These are phyloP conservation scores for Crambe crambe DNA, from an alignment of 37 sponge, comb jelly and placozoan species.

Conservation along the genomic window DNA sequence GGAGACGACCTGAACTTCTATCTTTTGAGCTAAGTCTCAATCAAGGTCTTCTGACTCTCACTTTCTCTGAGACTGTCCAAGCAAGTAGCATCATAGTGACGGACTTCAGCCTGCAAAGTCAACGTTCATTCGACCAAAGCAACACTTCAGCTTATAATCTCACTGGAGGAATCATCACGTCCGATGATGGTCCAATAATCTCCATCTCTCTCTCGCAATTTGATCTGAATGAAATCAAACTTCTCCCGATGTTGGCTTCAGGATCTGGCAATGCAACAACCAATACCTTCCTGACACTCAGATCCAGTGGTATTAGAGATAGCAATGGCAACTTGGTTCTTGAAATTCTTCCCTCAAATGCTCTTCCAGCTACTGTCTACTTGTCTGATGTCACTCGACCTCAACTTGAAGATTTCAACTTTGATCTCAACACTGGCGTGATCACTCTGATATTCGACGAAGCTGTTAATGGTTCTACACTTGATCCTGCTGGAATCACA, in stretches of 20 bases:
- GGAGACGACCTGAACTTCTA: slow-evolving; percentile 25
- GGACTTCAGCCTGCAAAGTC: slow-evolving; percentile 56
- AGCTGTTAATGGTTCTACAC: slow-evolving; percentile 70
- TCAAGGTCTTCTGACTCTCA: slow-evolving; percentile 55
- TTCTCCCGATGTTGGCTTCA: slow-evolving; percentile 41
- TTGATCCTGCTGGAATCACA: slow-evolving; percentile 48
- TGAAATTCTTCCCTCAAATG: slow-evolving; percentile 10
- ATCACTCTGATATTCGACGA: slow-evolving; percentile 78
- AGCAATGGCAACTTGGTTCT: slow-evolving; percentile 66
- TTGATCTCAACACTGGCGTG: slow-evolving; percentile 73
- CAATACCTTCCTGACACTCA: slow-evolving; percentile 63
- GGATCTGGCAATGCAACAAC: slow-evolving; percentile 39
- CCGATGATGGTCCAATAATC: slow-evolving; percentile 58
- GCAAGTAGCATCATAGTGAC: slow-evolving; percentile 46
- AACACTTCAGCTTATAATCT: slow-evolving; percentile 47
- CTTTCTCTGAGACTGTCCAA: slow-evolving; percentile 76
- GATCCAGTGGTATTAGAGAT: slow-evolving; percentile 57
- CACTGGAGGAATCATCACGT: slow-evolving; percentile 54
- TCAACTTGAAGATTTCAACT: slow-evolving; percentile 43
- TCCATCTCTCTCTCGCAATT: slow-evolving; percentile 47
- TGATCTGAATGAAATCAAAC: slow-evolving; percentile 76
- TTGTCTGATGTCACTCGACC: slow-evolving; percentile 70
- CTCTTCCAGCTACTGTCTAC: slow-evolving; percentile 38
- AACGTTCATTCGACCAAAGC: neutral
- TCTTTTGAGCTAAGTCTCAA: slow-evolving; percentile 65